Percentiles rank a stretch among this genome's conserved stretches.
These are phyloP conservation scores for Trematomus bernacchii DNA, from an alignment of 2,797 vertebrate genomes.

Conservation along the genomic window DNA sequence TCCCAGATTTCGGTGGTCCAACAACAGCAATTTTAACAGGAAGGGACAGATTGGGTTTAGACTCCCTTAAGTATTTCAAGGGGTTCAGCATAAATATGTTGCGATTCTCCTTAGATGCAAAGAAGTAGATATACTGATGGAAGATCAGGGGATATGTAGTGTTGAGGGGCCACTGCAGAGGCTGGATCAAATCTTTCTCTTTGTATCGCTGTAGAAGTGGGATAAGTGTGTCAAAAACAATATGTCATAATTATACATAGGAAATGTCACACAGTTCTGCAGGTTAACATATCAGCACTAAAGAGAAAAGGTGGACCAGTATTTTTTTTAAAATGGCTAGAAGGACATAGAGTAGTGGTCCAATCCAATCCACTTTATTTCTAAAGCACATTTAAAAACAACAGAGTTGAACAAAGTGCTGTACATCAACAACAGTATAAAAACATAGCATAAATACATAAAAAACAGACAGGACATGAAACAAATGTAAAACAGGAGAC, in stretches of 20 bases:
- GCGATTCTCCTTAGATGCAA: conserved; percentile 90
- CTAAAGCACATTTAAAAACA: too few species aligned
- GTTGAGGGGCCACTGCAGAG: conserved; percentile 81
- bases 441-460: too few species aligned
- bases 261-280: too few species aligned
- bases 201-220: conserved; percentile 77
- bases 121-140: conserved; percentile 93
- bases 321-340: not conserved
- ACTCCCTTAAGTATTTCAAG: conserved; percentile 92
- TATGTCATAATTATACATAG: not conserved
- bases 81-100: conserved; percentile 92
- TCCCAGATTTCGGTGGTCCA: conserved; percentile 96
- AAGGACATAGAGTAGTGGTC: not conserved
- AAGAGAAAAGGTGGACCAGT: not conserved
- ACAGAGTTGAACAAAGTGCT: too few species aligned
- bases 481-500: too few species aligned
- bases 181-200: conserved; percentile 89
- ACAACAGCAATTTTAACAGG: conserved; percentile 90
- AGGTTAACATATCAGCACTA: not conserved
- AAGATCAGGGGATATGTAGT: conserved; percentile 87
- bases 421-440: too few species aligned
- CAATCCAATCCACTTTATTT: too few species aligned
- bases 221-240: not conserved
- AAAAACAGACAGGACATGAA: too few species aligned
- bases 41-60: conserved; percentile 85